A percentile compares a stretch with the other conserved stretches of the same genome.
phyloP scores from a whole-genome alignment of 2,113 vertebrate genomes.

The Gasterosteus aculeatus region DNA sequence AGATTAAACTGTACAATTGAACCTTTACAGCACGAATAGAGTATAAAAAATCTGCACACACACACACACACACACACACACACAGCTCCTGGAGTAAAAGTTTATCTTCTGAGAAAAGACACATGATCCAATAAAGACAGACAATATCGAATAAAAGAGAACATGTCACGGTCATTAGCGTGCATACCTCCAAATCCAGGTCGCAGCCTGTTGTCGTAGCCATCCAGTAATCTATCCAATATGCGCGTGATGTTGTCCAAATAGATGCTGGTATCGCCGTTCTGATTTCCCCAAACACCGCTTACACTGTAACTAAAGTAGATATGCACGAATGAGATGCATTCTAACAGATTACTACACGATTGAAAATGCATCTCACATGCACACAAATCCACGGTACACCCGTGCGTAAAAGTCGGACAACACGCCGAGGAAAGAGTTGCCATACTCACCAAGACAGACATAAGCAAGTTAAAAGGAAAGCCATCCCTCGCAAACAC shows the following conservation, averaged over 20 bases:
- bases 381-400: constrained; percentile 29
- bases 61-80: constrained; percentile 5
- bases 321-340: constrained; percentile 19
- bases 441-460: constrained; percentile 86
- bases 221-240: constrained; percentile 92
- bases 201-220: constrained; percentile 94
- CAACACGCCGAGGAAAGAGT: constrained; percentile 58
- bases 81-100: constrained; percentile 42
- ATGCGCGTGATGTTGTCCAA: constrained; percentile 92
- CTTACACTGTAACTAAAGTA: constrained; percentile 79
- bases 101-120: constrained; percentile 25
- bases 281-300: constrained; percentile 74
- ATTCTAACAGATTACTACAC: constrained; percentile 16
- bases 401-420: constrained; percentile 72
- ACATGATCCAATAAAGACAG: neutral
- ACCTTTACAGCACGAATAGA: neutral
- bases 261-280: constrained; percentile 82
- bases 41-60: neutral
- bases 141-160: constrained; percentile 3
- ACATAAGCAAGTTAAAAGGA: constrained; percentile 82
- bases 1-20: neutral
- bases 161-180: constrained; percentile 3
- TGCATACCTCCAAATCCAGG: constrained; percentile 92
- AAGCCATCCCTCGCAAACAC: constrained; percentile 83
- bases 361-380: constrained; percentile 4